phyloP scores from a whole-genome alignment of 92 coral and sea anemone species.

The Porites cylindrica region DNA sequence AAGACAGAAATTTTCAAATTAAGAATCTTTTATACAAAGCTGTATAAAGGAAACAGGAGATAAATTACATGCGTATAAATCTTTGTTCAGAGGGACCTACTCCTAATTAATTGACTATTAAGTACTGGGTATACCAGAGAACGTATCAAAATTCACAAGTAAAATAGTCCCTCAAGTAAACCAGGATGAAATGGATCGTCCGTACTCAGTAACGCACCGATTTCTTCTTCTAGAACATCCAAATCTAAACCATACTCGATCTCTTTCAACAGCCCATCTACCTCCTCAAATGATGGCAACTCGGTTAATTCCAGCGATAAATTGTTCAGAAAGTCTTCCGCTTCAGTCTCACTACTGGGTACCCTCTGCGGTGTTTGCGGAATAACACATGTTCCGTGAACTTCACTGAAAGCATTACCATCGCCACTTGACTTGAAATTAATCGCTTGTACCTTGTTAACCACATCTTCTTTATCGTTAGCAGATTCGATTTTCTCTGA shows the following conservation, averaged over 20 bases:
- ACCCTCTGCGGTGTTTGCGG: slow-evolving; percentile 38
- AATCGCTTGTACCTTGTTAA: neutral
- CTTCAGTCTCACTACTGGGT: slow-evolving; percentile 63
- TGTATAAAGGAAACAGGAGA: no score
- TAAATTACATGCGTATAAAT: no score
- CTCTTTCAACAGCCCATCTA: slow-evolving; percentile 88
- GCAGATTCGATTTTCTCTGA: neutral
- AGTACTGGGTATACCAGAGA: neutral
- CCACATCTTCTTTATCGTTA: neutral
- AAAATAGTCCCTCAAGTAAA: slow-evolving; percentile 89
- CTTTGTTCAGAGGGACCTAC: no score
- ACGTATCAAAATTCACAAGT: slow-evolving; percentile 18
- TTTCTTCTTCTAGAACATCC: slow-evolving; percentile 31
- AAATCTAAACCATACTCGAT: slow-evolving; percentile 46
- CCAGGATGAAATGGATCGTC: slow-evolving; percentile 91
- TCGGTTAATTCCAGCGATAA: slow-evolving; percentile 72
- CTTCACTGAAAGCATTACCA: neutral
- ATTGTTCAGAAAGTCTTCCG: slow-evolving; percentile 78
- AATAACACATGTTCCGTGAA: slow-evolving; percentile 24
- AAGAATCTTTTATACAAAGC: no score
- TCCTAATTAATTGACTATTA: no score
- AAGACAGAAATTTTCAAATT: neutral
- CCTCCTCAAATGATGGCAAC: slow-evolving; percentile 70
- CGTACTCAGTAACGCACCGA: slow-evolving; percentile 60
- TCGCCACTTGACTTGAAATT: slow-evolving; percentile 6